Base-by-base conservation (phyloP, 37 sponge, comb jelly and placozoan genomes). In the Cladorhizidae sp. region DNA sequence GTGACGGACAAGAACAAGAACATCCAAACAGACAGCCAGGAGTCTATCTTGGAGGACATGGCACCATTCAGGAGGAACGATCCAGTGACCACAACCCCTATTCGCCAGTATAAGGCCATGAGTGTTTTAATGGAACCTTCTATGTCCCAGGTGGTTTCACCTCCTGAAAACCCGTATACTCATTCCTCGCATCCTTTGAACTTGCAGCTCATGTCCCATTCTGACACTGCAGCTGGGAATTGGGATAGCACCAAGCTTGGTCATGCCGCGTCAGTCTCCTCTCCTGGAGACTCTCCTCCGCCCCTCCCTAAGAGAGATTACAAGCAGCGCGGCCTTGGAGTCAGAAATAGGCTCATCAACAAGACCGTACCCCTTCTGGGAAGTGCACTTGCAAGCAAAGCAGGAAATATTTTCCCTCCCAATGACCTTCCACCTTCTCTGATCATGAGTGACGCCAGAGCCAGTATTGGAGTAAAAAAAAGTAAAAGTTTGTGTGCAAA, bases 1-100 rank as follows among this genome's bases (percentile, higher is more conserved):
- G 8, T 31, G 68, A 9, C 7, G 11, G 38, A 31, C 68, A 7
- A 38, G 14, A 36, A 3, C 20, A 32, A 18, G 5, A 2, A 18
- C 1, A 74, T 37, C 8, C n/a, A n/a, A n/a, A n/a, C n/a, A n/a
- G 74, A 68, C 55, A 69, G 80, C 5, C 54, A 79, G 5, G 80
- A 79, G 1, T 79, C 80, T n/a, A 25, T 77, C 32, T 8, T 79
- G 69, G 54, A 29, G 56, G 80, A 79, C 51, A 36, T 79, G 37
- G 25, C 80, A n/a, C 67, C 69, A 5, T 69, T 79, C 56, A 50
- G 67, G 42, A 67, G 69, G 7, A 71, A 71, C 23, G 9, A 71
- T 41, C 15, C 43, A 1, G 23, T 23, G 5, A 40, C 3, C 22
- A 25, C 64, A 3, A 79, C 68, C 32, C 80, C 80, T 20, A 69